phyloP scores from a whole-genome alignment of 2,888 invertebrate genomes.

The Cephus pygmeus region DNA sequence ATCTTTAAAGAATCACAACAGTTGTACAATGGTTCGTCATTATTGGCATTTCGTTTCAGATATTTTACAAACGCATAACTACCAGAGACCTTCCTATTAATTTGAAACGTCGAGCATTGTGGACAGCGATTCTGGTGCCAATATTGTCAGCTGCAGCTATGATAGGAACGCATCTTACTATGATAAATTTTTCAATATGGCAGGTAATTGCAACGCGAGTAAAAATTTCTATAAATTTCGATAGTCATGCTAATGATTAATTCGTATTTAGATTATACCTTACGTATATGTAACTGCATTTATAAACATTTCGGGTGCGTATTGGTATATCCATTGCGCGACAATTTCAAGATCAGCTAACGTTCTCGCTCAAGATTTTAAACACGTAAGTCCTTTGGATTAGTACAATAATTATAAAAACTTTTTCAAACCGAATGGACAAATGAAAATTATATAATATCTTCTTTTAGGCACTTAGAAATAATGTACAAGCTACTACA shows the following conservation, averaged over 20 bases:
- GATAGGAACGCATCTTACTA: constrained; percentile 76
- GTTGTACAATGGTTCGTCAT: neutral
- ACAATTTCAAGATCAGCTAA: constrained; percentile 74
- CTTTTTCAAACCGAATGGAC: neutral
- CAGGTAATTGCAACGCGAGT: constrained; percentile 65
- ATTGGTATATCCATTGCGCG: constrained; percentile 79
- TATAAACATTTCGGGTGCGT: constrained; percentile 77
- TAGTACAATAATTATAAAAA: neutral
- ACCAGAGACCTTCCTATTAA: constrained; percentile 70
- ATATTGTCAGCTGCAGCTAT: constrained; percentile 74
- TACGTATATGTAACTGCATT: constrained; percentile 78
- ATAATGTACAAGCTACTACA: constrained; percentile 76
- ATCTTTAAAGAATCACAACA: neutral
- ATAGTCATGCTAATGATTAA: neutral
- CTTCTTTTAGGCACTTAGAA: constrained; percentile 70
- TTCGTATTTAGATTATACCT: constrained; percentile 69
- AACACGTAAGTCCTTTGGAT: constrained; percentile 65
- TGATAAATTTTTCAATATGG: constrained; percentile 74
- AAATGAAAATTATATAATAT: neutral
- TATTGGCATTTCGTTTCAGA: constrained; percentile 56
- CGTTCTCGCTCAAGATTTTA: constrained; percentile 76
- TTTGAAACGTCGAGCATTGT: constrained; percentile 71
- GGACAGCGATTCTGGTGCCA: constrained; percentile 72
- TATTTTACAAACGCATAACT: constrained; percentile 73
- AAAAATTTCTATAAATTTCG: neutral